A percentile compares a stretch with the other conserved stretches of the same genome.
Conservation (phyloP, 2,113 vertebrate genomes). For the cattle (Bos taurus) region DNA sequence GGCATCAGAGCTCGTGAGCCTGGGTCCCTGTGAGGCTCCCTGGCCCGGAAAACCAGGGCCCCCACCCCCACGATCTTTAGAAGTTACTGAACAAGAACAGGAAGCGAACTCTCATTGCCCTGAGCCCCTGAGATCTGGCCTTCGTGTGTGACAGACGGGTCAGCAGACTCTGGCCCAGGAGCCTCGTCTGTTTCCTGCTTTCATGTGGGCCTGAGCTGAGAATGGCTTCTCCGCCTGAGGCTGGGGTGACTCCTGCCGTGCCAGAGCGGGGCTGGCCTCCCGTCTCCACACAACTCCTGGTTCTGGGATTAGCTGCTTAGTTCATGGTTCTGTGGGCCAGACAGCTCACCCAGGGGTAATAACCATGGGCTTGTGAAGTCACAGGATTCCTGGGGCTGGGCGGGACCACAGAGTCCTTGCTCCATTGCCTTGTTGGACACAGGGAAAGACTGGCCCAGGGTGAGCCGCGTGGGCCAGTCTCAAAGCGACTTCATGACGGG, state of each 20-base stretch:
- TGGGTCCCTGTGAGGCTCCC: background rate
- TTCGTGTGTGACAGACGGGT: rapidly evolving
- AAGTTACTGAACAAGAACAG: background rate
- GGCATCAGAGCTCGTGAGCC: too few relatives aligned
- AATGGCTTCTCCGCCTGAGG: background rate
- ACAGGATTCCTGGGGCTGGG: background rate
- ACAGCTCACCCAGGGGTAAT: background rate
- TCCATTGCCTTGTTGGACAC: background rate
- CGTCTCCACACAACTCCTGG: background rate
- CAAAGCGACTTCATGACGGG: rapidly evolving
- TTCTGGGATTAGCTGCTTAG: background rate
- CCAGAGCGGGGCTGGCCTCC: background rate
- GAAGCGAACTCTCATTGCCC: background rate
- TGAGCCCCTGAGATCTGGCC: too few relatives aligned
- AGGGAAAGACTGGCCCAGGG: background rate
- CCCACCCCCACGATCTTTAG: rapidly evolving
- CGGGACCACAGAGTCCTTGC: background rate
- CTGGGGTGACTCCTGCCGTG: background rate
- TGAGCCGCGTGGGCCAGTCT: background rate
- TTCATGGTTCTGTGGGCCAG: background rate
- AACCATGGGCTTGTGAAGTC: background rate
- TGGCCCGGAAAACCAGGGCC: rapidly evolving
- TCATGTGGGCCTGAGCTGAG: rapidly evolving
- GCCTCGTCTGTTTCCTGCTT: rapidly evolving
- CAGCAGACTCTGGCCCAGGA: rapidly evolving